Evolutionary conservation across 2,113 vertebrate genomes (phyloP), one percentile per base, ranked within the genome.

Genomic region (Heterotilapia buettikoferi): DNA sequence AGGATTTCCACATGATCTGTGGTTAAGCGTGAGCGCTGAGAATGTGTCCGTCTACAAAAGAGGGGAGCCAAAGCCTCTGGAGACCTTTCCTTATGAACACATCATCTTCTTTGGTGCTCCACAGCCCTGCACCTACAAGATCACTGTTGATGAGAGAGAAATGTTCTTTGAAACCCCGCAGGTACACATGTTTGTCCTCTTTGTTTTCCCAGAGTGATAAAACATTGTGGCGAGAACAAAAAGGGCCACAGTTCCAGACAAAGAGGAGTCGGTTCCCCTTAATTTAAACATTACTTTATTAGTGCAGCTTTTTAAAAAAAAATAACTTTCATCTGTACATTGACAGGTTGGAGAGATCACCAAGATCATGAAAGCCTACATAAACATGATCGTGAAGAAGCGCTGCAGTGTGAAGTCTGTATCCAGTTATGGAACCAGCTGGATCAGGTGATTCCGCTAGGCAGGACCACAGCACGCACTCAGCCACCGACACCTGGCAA

Each of bases 321-420:
- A 1, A 66, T 38, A 66, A 68, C 63, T 38, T 68, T 68, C 3
- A 38, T 82, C 11, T 85, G 19, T 38, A 5, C 10, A 9, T 83
- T 50, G 10, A 2, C 89, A 98, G 98, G 98, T 98, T 45, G 97
- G 97, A 0, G 98, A 98, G 94, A 98, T 98, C 94, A 97, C 98
- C 57, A 98, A 98, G 95, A 98, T 98, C 92, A 98, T 98, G 98
- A 98, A 98, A 94, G 98, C 98, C 3, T 98, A 98, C 94, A 98
- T 98, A 92, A 98, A 98, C 96, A 98, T 97, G 97, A 98, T 98
- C 0, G 98, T 98, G 94, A 98, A 98, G 96, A 98, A 98, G 90
- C 97, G 98, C 80, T 98, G 98, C 96, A 98, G 98, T 0, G 96
- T 98, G 84, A 97, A 96, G 83, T 98, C 98, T 0, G 96, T 96